Evolutionary conservation across 2,888 invertebrate genomes (phyloP).

Genomic region (Agriotes lineatus): DNA sequence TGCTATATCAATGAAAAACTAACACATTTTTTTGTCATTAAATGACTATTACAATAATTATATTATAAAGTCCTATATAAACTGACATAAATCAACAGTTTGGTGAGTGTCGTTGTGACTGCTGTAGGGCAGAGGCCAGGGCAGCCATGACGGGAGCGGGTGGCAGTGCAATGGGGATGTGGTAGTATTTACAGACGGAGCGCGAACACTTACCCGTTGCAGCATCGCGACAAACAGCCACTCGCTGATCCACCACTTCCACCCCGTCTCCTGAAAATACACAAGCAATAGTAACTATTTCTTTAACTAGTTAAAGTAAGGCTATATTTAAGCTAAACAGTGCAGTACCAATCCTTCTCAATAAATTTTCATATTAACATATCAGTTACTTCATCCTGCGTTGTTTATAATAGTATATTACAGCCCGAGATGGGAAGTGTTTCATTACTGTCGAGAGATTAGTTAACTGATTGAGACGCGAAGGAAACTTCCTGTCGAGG

Average conservation of each 20-base stretch:
- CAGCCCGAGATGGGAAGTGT: too few relatives aligned
- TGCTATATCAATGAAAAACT: constrained; percentile 56
- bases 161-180: constrained; percentile 92
- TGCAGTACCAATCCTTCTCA: too few relatives aligned
- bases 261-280: constrained; percentile 91
- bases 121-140: constrained; percentile 67
- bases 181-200: constrained; percentile 97
- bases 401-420: too few relatives aligned
- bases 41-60: constrained; percentile 64
- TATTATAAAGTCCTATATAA: constrained; percentile 65
- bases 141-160: constrained; percentile 84
- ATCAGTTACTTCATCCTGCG: too few relatives aligned
- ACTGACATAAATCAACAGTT: constrained; percentile 62
- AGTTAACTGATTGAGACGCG: too few relatives aligned
- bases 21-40: constrained; percentile 65
- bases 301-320: too few relatives aligned
- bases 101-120: constrained; percentile 63
- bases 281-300: too few relatives aligned
- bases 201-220: constrained; percentile 94
- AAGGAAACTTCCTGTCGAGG: too few relatives aligned
- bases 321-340: too few relatives aligned
- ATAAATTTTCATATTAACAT: too few relatives aligned
- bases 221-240: constrained; percentile 96
- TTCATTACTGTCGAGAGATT: too few relatives aligned
- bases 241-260: constrained; percentile 95